These are phyloP conservation scores for Rhinolophus ferrumequinum DNA, from an alignment of 2,113 vertebrate genomes.

Conservation along the genomic window DNA sequence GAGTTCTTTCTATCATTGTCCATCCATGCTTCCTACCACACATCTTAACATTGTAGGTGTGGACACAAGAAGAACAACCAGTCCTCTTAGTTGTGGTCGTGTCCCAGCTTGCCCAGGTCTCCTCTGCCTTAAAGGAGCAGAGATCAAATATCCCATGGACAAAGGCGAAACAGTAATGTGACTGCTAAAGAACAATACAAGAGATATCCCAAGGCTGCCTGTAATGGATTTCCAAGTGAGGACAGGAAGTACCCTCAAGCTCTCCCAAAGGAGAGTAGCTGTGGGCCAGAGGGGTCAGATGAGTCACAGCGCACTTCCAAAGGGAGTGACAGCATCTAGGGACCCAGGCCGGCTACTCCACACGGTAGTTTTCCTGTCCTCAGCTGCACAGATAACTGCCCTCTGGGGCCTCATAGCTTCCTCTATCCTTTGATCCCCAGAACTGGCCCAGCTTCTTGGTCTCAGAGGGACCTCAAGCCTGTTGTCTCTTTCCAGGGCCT, in stretches of 20 bases:
- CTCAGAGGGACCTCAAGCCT: background rate
- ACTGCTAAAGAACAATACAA: background rate
- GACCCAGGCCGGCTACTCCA: background rate
- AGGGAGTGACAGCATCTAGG: background rate
- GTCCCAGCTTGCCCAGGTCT: fast-evolving
- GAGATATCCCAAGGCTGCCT: background rate
- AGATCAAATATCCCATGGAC: background rate
- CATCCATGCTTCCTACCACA: background rate
- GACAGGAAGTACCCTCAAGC: background rate
- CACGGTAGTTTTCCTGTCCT: background rate
- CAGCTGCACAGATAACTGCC: background rate
- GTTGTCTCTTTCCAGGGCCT: background rate
- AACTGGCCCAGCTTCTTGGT: background rate
- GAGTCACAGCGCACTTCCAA: background rate
- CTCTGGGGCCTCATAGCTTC: fast-evolving
- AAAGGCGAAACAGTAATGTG: background rate
- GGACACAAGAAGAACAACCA: background rate
- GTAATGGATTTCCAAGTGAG: background rate
- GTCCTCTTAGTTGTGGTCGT: background rate
- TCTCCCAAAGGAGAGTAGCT: background rate
- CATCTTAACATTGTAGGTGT: background rate
- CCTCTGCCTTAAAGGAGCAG: background rate
- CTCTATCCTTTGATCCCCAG: background rate
- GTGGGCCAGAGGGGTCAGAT: background rate
- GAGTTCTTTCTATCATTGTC: background rate